Conservation (phyloP, 2,888 invertebrate genomes). For the Netelia virgata region DNA sequence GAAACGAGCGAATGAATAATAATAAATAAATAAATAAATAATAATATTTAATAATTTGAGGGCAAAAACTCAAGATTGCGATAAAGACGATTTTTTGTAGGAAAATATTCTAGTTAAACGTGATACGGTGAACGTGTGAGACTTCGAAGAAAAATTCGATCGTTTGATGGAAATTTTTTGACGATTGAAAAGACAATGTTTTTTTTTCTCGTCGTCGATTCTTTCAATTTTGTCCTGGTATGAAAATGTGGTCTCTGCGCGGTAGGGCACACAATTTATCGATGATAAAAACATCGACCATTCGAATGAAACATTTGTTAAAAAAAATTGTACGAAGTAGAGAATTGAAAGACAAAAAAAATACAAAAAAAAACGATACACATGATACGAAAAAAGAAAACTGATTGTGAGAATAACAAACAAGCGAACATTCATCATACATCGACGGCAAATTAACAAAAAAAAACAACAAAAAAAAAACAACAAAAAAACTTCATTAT, state of each 20-base stretch:
- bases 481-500: too few species aligned
- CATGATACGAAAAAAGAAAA: too few species aligned
- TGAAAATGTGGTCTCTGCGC: neutral
- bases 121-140: conserved; percentile 65
- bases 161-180: conserved; percentile 2
- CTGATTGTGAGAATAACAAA: too few species aligned
- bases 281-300: neutral
- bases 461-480: too few species aligned
- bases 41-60: conserved; percentile 55
- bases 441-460: neutral
- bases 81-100: conserved; percentile 71
- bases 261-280: neutral
- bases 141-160: conserved; percentile 30
- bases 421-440: too few species aligned
- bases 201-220: neutral
- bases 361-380: too few species aligned
- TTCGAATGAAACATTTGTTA: neutral
- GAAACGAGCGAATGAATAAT: conserved; percentile 67
- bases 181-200: conserved; percentile 1
- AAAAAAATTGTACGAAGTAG: conserved; percentile 14
- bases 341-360: neutral
- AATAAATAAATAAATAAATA: conserved; percentile 42
- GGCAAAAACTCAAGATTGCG: conserved; percentile 68
- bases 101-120: conserved; percentile 69
- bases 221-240: neutral